Percentiles rank a stretch among this genome's conserved stretches.
These are phyloP conservation scores for Crocuta crocuta DNA, from an alignment of 2,113 vertebrate species.

Conservation along the genomic window DNA sequence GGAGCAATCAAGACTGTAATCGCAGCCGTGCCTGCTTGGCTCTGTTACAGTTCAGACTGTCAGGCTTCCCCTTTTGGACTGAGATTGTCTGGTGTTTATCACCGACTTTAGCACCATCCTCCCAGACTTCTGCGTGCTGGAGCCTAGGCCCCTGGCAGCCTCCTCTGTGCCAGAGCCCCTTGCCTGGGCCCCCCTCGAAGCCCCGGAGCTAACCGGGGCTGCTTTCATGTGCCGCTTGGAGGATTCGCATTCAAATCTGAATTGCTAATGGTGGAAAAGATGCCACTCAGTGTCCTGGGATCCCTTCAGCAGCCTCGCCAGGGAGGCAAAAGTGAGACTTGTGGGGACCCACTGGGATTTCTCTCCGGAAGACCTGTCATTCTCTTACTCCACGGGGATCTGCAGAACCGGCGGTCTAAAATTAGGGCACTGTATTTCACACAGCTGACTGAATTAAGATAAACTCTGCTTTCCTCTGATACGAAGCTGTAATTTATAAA, in stretches of 20 bases:
- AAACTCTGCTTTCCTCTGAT: constrained; percentile 83
- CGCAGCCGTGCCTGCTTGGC: constrained; percentile 65
- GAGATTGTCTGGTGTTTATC: constrained; percentile 68
- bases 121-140: constrained; percentile 15
- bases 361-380: constrained; percentile 85
- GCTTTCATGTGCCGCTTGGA: constrained; percentile 57
- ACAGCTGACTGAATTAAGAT: constrained; percentile 85
- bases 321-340: constrained; percentile 82
- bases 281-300: constrained; percentile 82
- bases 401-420: constrained; percentile 82
- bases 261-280: constrained; percentile 79
- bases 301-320: constrained; percentile 79
- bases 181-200: not conserved
- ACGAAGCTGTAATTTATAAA: constrained; percentile 80
- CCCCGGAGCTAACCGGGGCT: not conserved
- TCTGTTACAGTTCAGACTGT: constrained; percentile 59
- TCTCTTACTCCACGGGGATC: constrained; percentile 81
- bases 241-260: constrained; percentile 72
- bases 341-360: constrained; percentile 78
- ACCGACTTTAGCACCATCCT: constrained; percentile 58
- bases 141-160: not conserved
- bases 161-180: not conserved
- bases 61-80: constrained; percentile 77
- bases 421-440: constrained; percentile 84
- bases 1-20: constrained; percentile 73